phyloP scores from a whole-genome alignment of 2,113 vertebrate genomes.

The Apteryx mantelli region DNA sequence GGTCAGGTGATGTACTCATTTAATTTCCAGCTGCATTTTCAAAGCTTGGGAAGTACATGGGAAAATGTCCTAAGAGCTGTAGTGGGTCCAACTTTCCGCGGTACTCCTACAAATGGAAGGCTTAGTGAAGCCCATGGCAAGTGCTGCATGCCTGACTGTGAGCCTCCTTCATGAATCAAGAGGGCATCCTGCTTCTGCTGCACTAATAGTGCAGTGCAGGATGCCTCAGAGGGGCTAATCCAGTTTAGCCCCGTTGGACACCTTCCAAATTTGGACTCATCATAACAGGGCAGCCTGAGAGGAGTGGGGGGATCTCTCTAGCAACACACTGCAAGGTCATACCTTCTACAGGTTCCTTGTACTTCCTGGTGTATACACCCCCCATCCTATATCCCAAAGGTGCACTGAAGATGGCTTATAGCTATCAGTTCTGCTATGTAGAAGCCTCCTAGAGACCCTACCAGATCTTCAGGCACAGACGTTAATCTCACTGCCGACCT shows the following conservation, averaged over 20 bases:
- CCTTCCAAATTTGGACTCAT: neutral
- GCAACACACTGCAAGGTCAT: neutral
- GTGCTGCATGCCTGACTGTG: rapidly evolving
- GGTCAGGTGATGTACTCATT: neutral
- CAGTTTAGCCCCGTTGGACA: neutral
- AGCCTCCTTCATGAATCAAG: no score
- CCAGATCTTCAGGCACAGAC: neutral
- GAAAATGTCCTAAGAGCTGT: neutral
- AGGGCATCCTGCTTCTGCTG: neutral
- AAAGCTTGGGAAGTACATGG: neutral
- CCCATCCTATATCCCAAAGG: no score
- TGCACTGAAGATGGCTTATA: neutral
- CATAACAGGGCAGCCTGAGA: neutral
- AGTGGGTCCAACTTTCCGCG: neutral
- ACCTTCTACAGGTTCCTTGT: neutral
- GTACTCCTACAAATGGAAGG: rapidly evolving
- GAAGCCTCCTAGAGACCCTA: neutral
- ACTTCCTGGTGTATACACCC: neutral
- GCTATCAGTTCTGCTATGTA: neutral
- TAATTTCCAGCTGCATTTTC: neutral
- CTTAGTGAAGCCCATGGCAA: rapidly evolving
- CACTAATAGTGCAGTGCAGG: neutral
- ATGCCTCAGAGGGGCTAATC: neutral
- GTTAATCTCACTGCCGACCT: neutral
- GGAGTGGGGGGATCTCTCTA: neutral